Conservation (phyloP, 2,888 invertebrate genomes). For the Apodemia hepburni region DNA sequence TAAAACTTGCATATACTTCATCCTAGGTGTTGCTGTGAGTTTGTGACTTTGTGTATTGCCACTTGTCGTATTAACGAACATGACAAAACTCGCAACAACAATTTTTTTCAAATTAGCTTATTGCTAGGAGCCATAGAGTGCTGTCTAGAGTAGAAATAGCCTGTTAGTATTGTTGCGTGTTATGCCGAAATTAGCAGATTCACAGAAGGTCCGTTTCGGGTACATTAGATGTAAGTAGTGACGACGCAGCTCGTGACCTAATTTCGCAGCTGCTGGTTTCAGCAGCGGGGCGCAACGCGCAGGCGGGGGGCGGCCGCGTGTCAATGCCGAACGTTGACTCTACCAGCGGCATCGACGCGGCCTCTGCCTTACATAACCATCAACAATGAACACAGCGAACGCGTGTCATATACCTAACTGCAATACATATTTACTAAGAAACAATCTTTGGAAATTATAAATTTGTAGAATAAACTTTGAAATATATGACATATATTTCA, state of each 20-base stretch:
- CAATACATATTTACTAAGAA: slow-evolving; percentile 21
- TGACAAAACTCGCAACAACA: no score
- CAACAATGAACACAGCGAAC: slow-evolving; percentile 69
- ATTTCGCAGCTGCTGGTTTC: slow-evolving; percentile 79
- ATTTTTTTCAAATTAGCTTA: no score
- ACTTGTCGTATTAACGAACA: no score
- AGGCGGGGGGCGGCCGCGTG: slow-evolving; percentile 59
- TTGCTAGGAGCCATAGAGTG: no score
- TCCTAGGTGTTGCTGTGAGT: no score
- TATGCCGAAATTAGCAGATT: slow-evolving; percentile 31
- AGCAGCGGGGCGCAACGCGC: slow-evolving; percentile 52
- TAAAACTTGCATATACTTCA: no score
- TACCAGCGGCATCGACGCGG: slow-evolving; percentile 68
- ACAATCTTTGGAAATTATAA: not conserved
- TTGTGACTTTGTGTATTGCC: no score
- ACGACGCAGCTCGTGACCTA: slow-evolving; percentile 72
- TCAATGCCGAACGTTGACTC: slow-evolving; percentile 80
- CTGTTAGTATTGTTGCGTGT: not conserved
- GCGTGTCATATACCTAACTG: slow-evolving; percentile 59
- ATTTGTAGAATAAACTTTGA: not conserved
- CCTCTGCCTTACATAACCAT: slow-evolving; percentile 78
- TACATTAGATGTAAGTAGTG: slow-evolving; percentile 51
- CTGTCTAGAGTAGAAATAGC: not conserved
- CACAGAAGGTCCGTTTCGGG: slow-evolving; percentile 37
- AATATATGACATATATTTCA: not conserved